phyloP scores from a whole-genome alignment of 2,888 invertebrate species.

The Anaspis maculata region DNA sequence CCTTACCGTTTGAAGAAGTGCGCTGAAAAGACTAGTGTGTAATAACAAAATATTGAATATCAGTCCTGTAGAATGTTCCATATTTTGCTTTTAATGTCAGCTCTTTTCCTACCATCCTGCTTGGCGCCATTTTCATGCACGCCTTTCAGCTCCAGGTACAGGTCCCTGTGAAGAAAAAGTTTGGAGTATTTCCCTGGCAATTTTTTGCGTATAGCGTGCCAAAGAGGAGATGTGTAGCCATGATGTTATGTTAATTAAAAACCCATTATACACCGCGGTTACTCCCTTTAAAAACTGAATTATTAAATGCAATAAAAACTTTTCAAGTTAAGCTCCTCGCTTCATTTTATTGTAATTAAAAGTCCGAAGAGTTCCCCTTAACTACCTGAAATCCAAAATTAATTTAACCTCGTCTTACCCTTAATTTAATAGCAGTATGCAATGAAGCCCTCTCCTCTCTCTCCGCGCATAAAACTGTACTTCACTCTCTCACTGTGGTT shows the following conservation, averaged over 20 bases:
- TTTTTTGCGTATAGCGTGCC: not conserved
- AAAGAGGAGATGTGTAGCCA: constrained; percentile 7
- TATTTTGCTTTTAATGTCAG: no score
- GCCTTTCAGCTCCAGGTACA: no score
- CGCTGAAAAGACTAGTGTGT: no score
- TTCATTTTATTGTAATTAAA: constrained; percentile 33
- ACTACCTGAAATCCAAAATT: constrained; percentile 35
- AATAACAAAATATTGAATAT: no score
- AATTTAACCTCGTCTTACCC: constrained; percentile 31
- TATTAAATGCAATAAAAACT: constrained; percentile 25
- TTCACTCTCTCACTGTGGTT: no score
- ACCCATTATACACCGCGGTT: constrained; percentile 15
- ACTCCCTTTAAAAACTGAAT: constrained; percentile 20
- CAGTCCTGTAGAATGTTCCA: no score
- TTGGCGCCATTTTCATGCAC: no score
- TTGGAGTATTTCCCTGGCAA: not conserved
- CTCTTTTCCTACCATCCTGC: no score
- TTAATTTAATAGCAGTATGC: constrained; percentile 33
- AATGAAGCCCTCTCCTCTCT: constrained; percentile 21
- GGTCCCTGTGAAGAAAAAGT: not conserved
- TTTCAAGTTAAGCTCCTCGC: constrained; percentile 20
- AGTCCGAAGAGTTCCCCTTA: constrained; percentile 28
- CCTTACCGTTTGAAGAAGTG: no score
- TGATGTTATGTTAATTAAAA: constrained; percentile 18
- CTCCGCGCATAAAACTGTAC: constrained; percentile 29